Conservation (phyloP, 2,888 invertebrate species). For the Mimas tiliae region DNA sequence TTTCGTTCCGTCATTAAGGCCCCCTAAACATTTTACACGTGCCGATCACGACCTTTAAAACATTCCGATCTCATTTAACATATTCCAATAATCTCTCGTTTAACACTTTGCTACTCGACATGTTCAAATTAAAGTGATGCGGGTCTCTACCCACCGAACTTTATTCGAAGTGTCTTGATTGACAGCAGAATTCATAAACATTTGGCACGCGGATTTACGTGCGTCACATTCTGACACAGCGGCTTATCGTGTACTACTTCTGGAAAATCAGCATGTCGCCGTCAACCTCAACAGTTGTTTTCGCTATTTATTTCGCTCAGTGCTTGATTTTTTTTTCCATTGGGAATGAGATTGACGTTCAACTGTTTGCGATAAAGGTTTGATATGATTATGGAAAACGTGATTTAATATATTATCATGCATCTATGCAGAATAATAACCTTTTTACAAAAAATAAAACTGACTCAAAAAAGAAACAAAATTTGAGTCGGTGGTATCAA, state of each 20-base stretch:
- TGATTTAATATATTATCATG: neutral
- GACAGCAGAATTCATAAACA: constrained; percentile 22
- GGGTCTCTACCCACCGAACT: constrained; percentile 4
- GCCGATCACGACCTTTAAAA: neutral
- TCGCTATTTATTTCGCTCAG: constrained; percentile 15
- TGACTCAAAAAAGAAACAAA: no score
- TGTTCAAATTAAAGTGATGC: constrained; percentile 22
- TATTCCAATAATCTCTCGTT: neutral
- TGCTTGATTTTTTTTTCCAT: neutral
- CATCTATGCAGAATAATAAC: no score
- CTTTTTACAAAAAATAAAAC: no score
- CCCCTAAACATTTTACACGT: neutral
- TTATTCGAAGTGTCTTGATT: constrained; percentile 20
- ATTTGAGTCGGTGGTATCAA: no score
- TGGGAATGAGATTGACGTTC: neutral
- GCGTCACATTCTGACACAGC: constrained; percentile 24
- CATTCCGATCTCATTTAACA: neutral
- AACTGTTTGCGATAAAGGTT: neutral
- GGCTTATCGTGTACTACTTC: neutral
- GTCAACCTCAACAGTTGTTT: constrained; percentile 14
- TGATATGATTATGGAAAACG: no score
- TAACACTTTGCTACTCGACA: constrained; percentile 14
- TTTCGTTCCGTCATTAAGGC: no score
- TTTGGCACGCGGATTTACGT: constrained; percentile 23
- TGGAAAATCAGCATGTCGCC: constrained; percentile 1